A percentile compares a stretch with the other conserved stretches of the same genome.
Evolutionary conservation across 2,888 invertebrate genomes (phyloP).

Genomic region (Halictus ligatus): DNA sequence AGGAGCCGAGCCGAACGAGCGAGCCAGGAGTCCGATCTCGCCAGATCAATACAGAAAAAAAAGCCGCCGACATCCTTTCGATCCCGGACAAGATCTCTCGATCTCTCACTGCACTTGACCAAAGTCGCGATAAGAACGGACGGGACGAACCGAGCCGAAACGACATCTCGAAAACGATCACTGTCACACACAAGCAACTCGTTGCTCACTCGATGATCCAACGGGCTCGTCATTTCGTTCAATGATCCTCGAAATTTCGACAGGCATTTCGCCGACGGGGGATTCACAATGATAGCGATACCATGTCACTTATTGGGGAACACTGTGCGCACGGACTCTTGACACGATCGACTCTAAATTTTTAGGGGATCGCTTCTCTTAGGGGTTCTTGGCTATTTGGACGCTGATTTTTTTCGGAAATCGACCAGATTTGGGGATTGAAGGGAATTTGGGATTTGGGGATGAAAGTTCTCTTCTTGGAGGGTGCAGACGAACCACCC

Average conservation of each 20-base stretch:
- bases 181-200: conserved; percentile 31
- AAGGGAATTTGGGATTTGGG: not conserved
- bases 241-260: not conserved
- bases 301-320: not conserved
- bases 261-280: not conserved
- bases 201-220: conserved; percentile 14
- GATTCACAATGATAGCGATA: not conserved
- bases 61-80: conserved; percentile 31
- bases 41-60: conserved; percentile 52
- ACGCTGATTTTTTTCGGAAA: not conserved
- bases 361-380: not conserved
- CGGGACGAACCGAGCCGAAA: not conserved
- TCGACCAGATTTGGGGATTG: not conserved
- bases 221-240: not conserved
- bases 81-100: conserved; percentile 35
- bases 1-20: not conserved
- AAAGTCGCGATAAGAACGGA: not conserved
- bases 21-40: conserved; percentile 5
- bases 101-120: not conserved
- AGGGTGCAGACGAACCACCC: not conserved
- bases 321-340: not conserved
- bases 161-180: conserved; percentile 9
- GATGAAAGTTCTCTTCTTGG: not conserved
- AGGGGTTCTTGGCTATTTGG: not conserved
- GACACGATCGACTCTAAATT: not conserved